Conservation (phyloP, 2,888 invertebrate species). For the Chymomyza caudatula region DNA sequence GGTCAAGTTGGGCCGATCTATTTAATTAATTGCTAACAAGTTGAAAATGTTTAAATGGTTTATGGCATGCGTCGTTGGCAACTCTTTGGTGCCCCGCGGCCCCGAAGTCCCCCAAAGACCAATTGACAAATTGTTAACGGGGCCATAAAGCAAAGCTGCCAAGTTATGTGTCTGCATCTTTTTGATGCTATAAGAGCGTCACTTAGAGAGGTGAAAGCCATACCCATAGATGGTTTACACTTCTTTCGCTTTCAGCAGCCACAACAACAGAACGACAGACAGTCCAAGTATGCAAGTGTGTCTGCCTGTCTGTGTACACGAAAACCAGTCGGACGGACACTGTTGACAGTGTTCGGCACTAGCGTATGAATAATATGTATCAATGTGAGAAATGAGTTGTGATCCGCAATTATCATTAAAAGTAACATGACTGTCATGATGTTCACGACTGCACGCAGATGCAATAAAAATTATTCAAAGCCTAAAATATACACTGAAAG, state of each 20-base stretch:
- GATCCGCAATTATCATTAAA: conserved; percentile 74
- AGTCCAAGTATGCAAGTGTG: too few relatives aligned
- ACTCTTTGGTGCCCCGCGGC: conserved; percentile 18
- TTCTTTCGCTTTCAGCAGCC: not conserved
- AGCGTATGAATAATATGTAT: conserved; percentile 53
- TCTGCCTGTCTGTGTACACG: too few relatives aligned
- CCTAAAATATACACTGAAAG: not conserved
- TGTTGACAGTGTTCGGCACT: conserved; percentile 3
- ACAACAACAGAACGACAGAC: too few relatives aligned
- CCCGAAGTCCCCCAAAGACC: conserved; percentile 63
- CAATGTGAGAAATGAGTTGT: conserved; percentile 73
- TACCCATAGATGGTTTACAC: not conserved
- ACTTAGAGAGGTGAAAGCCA: not conserved
- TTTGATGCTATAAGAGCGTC: too few relatives aligned
- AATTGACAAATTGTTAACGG: conserved; percentile 47
- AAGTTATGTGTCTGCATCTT: not conserved
- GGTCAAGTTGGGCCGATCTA: conserved; percentile 60
- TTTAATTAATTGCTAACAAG: conserved; percentile 74
- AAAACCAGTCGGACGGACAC: too few relatives aligned
- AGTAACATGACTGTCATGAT: conserved; percentile 59
- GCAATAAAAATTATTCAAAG: not conserved
- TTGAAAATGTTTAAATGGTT: conserved; percentile 71
- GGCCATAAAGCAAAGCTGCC: conserved; percentile 17
- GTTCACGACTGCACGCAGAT: not conserved
- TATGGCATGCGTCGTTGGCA: conserved; percentile 50